phyloP scores from a whole-genome alignment of 2,888 invertebrate genomes.

The Protodeltote pygarga region DNA sequence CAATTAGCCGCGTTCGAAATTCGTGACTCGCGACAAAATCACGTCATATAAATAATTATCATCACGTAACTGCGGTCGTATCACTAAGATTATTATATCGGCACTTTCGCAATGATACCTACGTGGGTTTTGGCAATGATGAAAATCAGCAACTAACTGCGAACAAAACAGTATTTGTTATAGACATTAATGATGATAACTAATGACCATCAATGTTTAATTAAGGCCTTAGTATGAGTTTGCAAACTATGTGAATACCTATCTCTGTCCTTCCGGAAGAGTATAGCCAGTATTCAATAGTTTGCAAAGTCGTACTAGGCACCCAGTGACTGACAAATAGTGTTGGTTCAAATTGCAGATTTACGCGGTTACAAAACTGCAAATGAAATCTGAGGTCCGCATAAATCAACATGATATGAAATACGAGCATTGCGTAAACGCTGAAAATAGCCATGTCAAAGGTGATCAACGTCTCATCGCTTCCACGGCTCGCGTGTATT shows the following conservation, averaged over 20 bases:
- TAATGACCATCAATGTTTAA: no score
- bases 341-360: no score
- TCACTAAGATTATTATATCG: conserved; percentile 13
- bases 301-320: no score
- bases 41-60: conserved; percentile 18
- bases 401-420: conserved; percentile 17
- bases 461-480: conserved; percentile 25
- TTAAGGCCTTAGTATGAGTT: no score
- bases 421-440: conserved; percentile 47
- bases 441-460: conserved; percentile 45
- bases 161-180: not conserved
- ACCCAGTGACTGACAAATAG: no score
- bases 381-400: conserved; percentile 1
- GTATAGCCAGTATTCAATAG: no score
- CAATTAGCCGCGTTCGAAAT: conserved; percentile 26
- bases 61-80: conserved; percentile 25
- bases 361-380: conserved; percentile 12
- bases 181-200: no score
- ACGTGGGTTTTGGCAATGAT: conserved; percentile 11
- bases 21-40: conserved; percentile 5
- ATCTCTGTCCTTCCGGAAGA: no score
- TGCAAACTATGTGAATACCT: no score
- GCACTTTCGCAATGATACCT: conserved; percentile 21
- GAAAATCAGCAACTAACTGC: not conserved
- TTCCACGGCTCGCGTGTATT: conserved; percentile 32